Base-by-base conservation (phyloP, 1,140 invertebrate species). In the Eumaeus atala region DNA sequence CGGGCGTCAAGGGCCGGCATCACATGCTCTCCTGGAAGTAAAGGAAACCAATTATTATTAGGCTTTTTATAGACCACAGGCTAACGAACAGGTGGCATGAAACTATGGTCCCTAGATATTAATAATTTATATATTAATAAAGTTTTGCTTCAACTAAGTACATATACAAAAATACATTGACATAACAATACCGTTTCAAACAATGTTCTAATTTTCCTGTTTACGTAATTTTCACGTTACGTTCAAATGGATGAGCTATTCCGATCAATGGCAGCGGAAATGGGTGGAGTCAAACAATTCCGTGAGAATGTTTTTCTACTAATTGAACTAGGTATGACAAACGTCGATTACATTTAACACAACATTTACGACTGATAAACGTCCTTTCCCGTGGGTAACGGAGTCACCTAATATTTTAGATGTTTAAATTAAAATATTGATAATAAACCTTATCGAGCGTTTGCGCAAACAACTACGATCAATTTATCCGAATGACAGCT, bases 1-100 rank as follows among this genome's bases (percentile, higher is more conserved):
- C 87, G 83, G 79, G 82, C 81, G 82, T 86, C 79, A 85, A 83
- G 66, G 84, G 82, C 85, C 84, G 87, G 87, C 87, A 88, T 88
- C 87, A 88, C 84, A 88, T 88, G 84, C 81, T 87, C 81, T 84
- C 84, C 87, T 88, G 77, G 42, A 87, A 88, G 52, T 21, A 54
- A 55, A 47, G 12, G 33, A 21, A 38, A 9, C 7, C 9, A 33
- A 33, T 52, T 42, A 52, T 9, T n/a, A 40, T 12, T 28, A 28
- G 21, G 2, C 2, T 28, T 28, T 28, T 28, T 28, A 3, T 28
- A 28, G 6, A 28, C 21, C 6, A 28, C 21, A 28, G 2, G 6
- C 2, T 3, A 28, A 28, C 21, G 21, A 28, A 28, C 6, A 28
- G 21, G 6, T 3, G 21, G 21, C 21, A 28, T n/a, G n/a, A n/a